Evolutionary conservation across 2,113 vertebrate species (phyloP), one percentile per base, ranked within the genome.

Genomic region (Chelonoidis abingdonii): DNA sequence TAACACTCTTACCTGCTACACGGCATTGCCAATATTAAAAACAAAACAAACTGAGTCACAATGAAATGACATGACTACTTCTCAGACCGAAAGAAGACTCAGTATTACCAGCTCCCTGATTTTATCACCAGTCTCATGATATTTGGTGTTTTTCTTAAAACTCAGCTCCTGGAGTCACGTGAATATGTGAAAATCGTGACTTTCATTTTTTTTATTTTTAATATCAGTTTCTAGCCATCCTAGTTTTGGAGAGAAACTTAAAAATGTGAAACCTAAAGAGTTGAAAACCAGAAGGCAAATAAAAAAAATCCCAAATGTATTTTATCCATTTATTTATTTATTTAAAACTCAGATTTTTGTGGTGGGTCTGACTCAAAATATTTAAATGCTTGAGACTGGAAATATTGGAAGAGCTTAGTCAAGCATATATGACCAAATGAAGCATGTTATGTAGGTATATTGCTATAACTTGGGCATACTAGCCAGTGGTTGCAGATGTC

Each of bases 51-150:
- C 72, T 84, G 90, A 94, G 95, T 92, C 96, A 86, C 87, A 31
- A 4, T 86, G 47, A 57, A 95, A 89, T 86, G n/a, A 49, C 94
- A 97, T 88, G 72, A 41, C 21, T 44, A 12, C 38, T 10, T 44
- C 41, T 76, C 38, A 76, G 72, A 76, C 22, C 2, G 2, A 25
- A 11, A 12, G 89, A 87, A 95, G 85, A 89, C 83, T 47, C 75
- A 83, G 6, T 79, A 21, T 88, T 94, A 53, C 83, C 78, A 89
- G 85, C 93, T 97, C 94, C 87, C 83, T 95, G 93, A 93, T 92
- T 88, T 94, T 93, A 95, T 94, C 83, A 79, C 49, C 79, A 92
- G 89, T 9, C 79, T 92, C 41, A 83, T 83, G 47, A 17, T 44
- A 76, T 72, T 80, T 84, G 86, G 16, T 52, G 29, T 50, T 29